These are phyloP conservation scores for Microcebus tavaratra DNA, from an alignment of 2,113 vertebrate species.

Conservation along the genomic window DNA sequence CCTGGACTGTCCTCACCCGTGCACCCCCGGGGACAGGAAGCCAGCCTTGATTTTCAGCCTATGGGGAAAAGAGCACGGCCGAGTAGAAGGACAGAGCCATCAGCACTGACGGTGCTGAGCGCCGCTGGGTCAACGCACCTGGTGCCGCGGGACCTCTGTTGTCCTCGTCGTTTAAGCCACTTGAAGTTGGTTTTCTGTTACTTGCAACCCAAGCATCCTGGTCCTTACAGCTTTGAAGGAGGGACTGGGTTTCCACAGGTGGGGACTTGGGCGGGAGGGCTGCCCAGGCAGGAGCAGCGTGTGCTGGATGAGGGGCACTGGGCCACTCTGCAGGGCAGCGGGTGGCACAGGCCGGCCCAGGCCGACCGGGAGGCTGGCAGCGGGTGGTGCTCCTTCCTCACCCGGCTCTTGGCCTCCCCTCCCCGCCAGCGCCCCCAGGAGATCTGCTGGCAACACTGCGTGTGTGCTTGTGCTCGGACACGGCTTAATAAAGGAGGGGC, in stretches of 20 bases:
- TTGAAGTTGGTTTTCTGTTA: not conserved
- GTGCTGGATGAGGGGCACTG: fast-evolving
- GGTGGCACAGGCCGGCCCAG: fast-evolving
- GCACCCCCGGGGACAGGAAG: not conserved
- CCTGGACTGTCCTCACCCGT: not conserved
- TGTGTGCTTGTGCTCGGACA: not conserved
- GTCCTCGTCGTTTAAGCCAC: not conserved
- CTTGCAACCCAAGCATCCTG: not conserved
- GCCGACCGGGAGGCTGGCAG: fast-evolving
- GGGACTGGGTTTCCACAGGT: not conserved
- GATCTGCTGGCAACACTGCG: not conserved
- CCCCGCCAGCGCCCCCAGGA: not conserved
- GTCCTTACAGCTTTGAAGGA: not conserved
- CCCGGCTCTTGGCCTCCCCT: not conserved
- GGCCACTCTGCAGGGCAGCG: not conserved
- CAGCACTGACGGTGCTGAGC: fast-evolving
- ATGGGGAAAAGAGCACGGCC: not conserved
- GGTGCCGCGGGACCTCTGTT: not conserved
- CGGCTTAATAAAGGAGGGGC: not conserved
- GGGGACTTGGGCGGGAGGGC: not conserved
- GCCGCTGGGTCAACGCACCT: fast-evolving
- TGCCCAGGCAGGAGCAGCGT: not conserved
- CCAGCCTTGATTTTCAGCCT: not conserved
- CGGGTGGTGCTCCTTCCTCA: not conserved
- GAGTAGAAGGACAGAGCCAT: not conserved